Evolutionary conservation across 2,797 vertebrate species (phyloP).

Genomic region (Cetoscarus ocellatus): DNA sequence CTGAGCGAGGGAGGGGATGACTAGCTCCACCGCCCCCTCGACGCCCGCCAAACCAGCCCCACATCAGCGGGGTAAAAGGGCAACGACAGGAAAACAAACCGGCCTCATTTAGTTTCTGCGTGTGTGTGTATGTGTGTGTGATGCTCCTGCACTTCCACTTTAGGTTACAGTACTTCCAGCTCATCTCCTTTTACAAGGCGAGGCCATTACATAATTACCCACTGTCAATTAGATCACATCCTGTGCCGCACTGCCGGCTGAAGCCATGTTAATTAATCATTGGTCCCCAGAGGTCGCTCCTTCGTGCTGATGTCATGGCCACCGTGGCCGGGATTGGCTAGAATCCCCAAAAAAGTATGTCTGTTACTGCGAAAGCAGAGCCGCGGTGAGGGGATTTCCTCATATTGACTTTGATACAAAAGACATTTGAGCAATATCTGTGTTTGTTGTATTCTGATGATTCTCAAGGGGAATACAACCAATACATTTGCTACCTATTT

Average conservation of each 20-base stretch:
- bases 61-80: slow-evolving; percentile 54
- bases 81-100: slow-evolving; percentile 59
- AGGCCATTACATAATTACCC: slow-evolving; percentile 77
- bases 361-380: slow-evolving; percentile 22
- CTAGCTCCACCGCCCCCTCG: slow-evolving; percentile 44
- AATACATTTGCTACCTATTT: background rate
- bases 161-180: slow-evolving; percentile 65
- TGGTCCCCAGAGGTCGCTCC: slow-evolving; percentile 65
- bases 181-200: slow-evolving; percentile 75
- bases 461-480: background rate
- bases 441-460: background rate
- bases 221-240: slow-evolving; percentile 76
- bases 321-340: slow-evolving; percentile 18
- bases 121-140: slow-evolving; percentile 1
- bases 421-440: background rate
- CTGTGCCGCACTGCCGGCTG: slow-evolving; percentile 64
- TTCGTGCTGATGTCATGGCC: slow-evolving; percentile 61
- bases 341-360: slow-evolving; percentile 45
- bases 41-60: slow-evolving; percentile 36
- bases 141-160: slow-evolving; percentile 55
- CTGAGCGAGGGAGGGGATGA: slow-evolving; percentile 45
- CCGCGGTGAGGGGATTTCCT: slow-evolving; percentile 47
- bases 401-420: background rate
- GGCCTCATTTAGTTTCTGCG: slow-evolving; percentile 40
- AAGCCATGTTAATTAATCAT: slow-evolving; percentile 79